Evolutionary conservation across 2,888 invertebrate species (phyloP), one percentile per base, ranked within the genome.

Genomic region (Crocallis elinguaria): DNA sequence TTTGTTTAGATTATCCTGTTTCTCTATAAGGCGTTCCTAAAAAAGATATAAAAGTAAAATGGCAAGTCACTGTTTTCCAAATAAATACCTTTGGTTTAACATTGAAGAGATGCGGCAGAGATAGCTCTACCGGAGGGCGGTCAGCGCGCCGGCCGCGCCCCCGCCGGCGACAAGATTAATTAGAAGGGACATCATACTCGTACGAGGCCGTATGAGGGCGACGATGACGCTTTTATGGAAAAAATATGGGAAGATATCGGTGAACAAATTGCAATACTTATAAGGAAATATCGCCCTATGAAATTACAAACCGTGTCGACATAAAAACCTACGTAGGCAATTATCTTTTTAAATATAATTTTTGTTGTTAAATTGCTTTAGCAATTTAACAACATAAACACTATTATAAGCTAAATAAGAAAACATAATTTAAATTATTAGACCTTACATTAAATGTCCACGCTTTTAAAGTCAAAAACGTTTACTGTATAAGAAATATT

Each of bases 131-230:
- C n/a, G 0, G 17, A 12, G 37, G 37, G 42, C 37, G 49, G 42
- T 36, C 42, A 42, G 39, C 32, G 38, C 35, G 17, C 5, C 13
- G 16, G 25, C 36, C 21, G 29, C 36, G 8, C 27, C 16, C 27
- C 45, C 33, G 38, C 14, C 43, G 44, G 25, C 33, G 50, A 16
- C 21, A n/a, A 52, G 46, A 52, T 52, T 52, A 46, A 46, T 52
- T 46, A 32, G 45, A 45, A 45, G 35, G 46, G 46, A 52, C 46
- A 52, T 52, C 46, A 52, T 52, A 46, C 52, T 52, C 46, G 46
- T 52, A 46, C 52, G 41, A 39, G 35, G 36, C 46, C 52, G 42
- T 46, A 52, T 52, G 52, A 46, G 46, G 37, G 19, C 44, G 11
- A 35, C 38, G 50, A 39, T 51, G 46, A 39, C 41, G 42, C 14